These are phyloP conservation scores for Eonycteris spelaea DNA, from an alignment of 2,113 vertebrate species.

Conservation along the genomic window DNA sequence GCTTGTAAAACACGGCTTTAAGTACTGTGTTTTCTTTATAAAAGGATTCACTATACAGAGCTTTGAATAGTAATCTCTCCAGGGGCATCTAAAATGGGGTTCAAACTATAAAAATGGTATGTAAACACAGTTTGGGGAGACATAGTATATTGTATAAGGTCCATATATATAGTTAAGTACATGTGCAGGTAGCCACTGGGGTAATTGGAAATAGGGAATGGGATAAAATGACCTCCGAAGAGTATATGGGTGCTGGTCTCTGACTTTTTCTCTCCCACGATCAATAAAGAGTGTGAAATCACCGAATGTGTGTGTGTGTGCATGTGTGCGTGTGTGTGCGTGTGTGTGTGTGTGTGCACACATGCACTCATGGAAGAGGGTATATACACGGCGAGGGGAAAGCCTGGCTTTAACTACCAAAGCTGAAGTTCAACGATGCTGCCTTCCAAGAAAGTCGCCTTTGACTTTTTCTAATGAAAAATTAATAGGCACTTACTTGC, in stretches of 20 bases:
- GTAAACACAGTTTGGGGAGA: neutral
- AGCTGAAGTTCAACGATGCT: neutral
- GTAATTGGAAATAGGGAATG: neutral
- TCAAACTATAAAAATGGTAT: neutral
- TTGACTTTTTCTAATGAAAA: constrained; percentile 74
- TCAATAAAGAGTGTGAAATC: neutral
- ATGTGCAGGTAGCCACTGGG: neutral
- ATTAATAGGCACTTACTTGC: constrained; percentile 74
- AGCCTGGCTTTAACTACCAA: neutral
- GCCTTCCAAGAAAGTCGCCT: constrained; percentile 60
- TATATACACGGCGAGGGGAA: neutral
- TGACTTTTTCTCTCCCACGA: neutral
- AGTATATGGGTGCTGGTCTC: neutral
- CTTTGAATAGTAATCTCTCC: neutral
- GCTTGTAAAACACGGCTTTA: neutral
- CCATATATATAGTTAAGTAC: neutral
- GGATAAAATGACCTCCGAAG: neutral
- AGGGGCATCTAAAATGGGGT: neutral
- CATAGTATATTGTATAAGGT: neutral
- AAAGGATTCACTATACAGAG: neutral
- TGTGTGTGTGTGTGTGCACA: rapidly evolving
- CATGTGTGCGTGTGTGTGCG: neutral
- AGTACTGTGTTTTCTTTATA: neutral
- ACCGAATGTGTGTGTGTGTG: neutral
- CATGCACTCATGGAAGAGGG: neutral